phyloP scores from a whole-genome alignment of 2,888 invertebrate species.

The Lycocerus yunnanus region DNA sequence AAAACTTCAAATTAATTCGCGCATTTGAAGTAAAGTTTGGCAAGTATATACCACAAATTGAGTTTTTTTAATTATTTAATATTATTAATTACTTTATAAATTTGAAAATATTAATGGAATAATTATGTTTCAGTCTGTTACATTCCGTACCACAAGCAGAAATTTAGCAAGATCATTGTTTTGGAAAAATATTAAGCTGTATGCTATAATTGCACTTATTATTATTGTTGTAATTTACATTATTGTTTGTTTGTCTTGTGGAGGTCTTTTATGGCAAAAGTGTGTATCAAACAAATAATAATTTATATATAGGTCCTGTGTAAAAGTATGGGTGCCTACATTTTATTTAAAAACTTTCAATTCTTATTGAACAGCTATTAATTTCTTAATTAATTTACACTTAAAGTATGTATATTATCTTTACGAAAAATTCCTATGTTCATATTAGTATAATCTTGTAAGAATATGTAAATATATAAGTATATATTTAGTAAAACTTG shows the following conservation, averaged over 20 bases:
- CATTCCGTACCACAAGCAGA: conserved; percentile 84
- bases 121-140: conserved; percentile 72
- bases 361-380: not conserved
- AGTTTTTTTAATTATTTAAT: no score
- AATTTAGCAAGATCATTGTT: conserved; percentile 86
- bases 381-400: not conserved
- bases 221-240: conserved; percentile 77
- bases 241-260: conserved; percentile 86
- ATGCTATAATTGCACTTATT: conserved; percentile 70
- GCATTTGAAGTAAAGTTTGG: no score
- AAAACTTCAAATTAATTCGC: no score
- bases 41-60: no score
- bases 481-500: not conserved
- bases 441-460: not conserved
- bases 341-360: not conserved
- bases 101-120: not conserved
- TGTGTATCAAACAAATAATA: conserved; percentile 58
- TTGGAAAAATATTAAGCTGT: conserved; percentile 93
- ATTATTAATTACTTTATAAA: not conserved
- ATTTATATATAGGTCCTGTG: no score
- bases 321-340: not conserved
- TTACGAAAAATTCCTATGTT: not conserved
- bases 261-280: conserved; percentile 78
- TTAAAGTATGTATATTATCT: not conserved
- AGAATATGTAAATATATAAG: not conserved